These are phyloP conservation scores for Siphamia tubifer DNA, from an alignment of 2,113 vertebrate genomes.

Conservation along the genomic window DNA sequence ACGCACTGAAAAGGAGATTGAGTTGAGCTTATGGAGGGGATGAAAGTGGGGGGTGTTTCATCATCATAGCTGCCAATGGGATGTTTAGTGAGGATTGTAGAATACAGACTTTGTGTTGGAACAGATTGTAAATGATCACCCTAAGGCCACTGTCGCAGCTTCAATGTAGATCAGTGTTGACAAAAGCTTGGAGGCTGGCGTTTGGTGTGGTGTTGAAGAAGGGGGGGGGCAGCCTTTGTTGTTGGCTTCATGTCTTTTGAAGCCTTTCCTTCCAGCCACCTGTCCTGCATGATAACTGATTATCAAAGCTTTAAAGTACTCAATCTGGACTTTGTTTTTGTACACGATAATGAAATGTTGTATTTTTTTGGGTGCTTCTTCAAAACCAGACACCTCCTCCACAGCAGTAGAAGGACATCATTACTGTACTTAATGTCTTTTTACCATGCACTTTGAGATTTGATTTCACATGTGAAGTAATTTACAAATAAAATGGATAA, in stretches of 20 bases:
- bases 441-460: no score
- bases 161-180: constrained; percentile 50
- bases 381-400: no score
- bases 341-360: no score
- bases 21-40: background rate
- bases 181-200: constrained; percentile 44
- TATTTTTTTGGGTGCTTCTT: no score
- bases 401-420: no score
- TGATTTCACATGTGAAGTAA: no score
- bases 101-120: background rate
- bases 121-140: constrained; percentile 56
- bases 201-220: constrained; percentile 22
- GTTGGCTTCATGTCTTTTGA: constrained; percentile 54
- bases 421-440: no score
- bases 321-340: background rate
- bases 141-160: constrained; percentile 21
- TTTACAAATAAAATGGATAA: no score
- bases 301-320: constrained; percentile 29
- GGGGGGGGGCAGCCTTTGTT: constrained; percentile 44
- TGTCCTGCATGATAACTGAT: constrained; percentile 44
- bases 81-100: background rate
- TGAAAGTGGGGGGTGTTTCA: background rate
- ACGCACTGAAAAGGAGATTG: background rate
- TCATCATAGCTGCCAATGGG: background rate
- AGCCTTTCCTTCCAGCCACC: constrained; percentile 41